Evolutionary conservation across 2,888 invertebrate species (phyloP), one percentile per base, ranked within the genome.

Genomic region (Drosophila yooni): DNA sequence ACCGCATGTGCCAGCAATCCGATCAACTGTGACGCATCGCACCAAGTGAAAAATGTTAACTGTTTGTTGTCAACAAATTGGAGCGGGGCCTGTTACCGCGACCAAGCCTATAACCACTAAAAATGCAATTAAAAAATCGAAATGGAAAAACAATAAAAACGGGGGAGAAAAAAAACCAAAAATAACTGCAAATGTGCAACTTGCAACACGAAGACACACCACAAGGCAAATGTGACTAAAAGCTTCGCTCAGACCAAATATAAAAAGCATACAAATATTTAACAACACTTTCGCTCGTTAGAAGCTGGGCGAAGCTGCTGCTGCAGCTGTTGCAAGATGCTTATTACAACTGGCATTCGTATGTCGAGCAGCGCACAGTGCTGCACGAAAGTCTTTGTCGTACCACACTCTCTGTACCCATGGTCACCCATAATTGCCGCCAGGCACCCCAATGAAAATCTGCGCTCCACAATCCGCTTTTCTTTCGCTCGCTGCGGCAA

Each of bases 241-340:
- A 71, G 61, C 61, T 52, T 43, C 33, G 48, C 56, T 57, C 46
- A 61, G 43, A 38, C 36, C 52, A 59, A 48, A 78, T 51, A 66
- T 34, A 61, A 61, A 61, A 54, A 54, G 18, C 15, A 53, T 60
- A 73, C 66, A 89, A 76, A 88, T 85, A 88, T 85, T 88, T 87
- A 74, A 82, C 83, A 88, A 84, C 89, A 87, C 87, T 87, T 87
- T 87, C 87, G 91, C 87, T 90, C 87, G 88, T 89, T 90, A 89
- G 89, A 87, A 87, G 90, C 89, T 74, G 72, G 77, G 89, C 81
- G 67, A 59, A 33, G 50, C 71, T 46, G 65, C 40, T 46, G 46
- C 1, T 46, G 46, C 46, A 46, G 25, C 8, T 25, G 46, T 25
- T 46, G 46, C 46, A 46, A 25, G 46, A 25, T 61, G 52, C 40